phyloP scores from a whole-genome alignment of 2,888 invertebrate species.

The Conops quadrifasciatus region DNA sequence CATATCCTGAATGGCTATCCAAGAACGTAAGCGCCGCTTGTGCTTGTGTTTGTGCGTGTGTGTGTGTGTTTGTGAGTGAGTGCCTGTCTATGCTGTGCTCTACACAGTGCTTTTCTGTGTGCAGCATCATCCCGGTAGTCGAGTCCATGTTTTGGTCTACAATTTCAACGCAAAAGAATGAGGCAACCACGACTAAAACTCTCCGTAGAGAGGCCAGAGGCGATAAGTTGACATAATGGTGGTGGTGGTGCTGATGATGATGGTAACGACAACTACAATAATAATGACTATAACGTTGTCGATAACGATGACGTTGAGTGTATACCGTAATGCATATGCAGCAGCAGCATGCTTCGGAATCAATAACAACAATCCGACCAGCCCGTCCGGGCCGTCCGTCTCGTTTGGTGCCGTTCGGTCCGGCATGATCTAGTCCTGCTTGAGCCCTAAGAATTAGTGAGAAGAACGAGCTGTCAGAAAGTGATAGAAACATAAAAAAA shows the following conservation, averaged over 20 bases:
- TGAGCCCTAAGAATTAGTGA: background rate
- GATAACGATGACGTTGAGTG: conserved; percentile 9
- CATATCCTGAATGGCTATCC: background rate
- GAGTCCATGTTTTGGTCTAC: background rate
- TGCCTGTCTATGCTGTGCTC: no score
- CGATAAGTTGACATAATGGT: background rate
- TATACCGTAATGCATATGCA: conserved; percentile 16
- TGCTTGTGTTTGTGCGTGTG: background rate
- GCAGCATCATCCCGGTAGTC: background rate
- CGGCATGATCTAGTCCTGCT: no score
- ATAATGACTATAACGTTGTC: background rate
- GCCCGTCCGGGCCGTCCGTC: no score
- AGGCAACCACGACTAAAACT: background rate
- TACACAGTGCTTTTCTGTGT: background rate
- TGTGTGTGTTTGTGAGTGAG: background rate
- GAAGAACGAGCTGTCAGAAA: background rate
- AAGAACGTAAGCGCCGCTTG: background rate
- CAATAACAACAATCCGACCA: conserved; percentile 27
- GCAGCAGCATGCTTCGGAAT: conserved; percentile 22
- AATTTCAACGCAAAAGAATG: conserved; percentile 1
- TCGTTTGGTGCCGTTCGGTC: background rate
- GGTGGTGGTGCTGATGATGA: background rate
- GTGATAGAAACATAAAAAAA: background rate
- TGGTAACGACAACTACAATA: background rate
- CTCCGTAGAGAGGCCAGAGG: background rate